Conservation (phyloP, 2,888 invertebrate genomes). For the Belgica antarctica region DNA sequence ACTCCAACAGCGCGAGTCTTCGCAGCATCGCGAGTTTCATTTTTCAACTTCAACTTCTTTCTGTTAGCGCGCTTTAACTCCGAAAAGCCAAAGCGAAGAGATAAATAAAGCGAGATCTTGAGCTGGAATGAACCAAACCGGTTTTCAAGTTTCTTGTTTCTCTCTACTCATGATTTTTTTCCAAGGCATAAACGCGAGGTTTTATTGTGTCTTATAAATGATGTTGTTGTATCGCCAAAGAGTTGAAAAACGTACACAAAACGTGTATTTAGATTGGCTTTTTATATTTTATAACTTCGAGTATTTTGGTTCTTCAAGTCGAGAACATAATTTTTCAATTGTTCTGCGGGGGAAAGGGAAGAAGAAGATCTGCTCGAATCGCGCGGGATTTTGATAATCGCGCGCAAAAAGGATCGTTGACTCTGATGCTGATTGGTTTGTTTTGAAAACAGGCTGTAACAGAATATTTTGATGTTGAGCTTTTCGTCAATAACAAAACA, state of each 20-base stretch:
- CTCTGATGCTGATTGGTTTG: not conserved
- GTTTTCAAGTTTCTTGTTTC: slow-evolving; percentile 25
- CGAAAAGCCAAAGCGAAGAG: slow-evolving; percentile 23
- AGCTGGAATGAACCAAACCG: slow-evolving; percentile 29
- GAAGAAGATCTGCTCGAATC: slow-evolving; percentile 3
- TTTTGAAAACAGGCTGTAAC: not conserved
- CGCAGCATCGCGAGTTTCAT: no score
- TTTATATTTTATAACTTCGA: slow-evolving; percentile 21
- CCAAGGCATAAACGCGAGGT: slow-evolving; percentile 37
- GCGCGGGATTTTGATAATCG: not conserved
- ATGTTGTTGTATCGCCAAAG: slow-evolving; percentile 6
- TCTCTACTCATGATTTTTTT: slow-evolving; percentile 30
- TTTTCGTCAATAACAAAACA: slow-evolving; percentile 2
- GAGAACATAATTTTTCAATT: slow-evolving; percentile 25
- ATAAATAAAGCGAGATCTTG: slow-evolving; percentile 30
- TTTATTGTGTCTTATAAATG: slow-evolving; percentile 34
- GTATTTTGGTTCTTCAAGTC: not conserved
- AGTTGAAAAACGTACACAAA: slow-evolving; percentile 30
- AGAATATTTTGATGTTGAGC: not conserved
- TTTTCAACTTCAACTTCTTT: slow-evolving; percentile 5
- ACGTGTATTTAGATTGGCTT: slow-evolving; percentile 23
- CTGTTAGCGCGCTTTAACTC: slow-evolving; percentile 8
- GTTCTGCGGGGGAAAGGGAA: not conserved
- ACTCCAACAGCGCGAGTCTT: slow-evolving; percentile 1
- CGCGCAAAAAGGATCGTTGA: slow-evolving; percentile 23